Base-by-base conservation (phyloP, 2,113 vertebrate species). In the Apeltes quadracus region DNA sequence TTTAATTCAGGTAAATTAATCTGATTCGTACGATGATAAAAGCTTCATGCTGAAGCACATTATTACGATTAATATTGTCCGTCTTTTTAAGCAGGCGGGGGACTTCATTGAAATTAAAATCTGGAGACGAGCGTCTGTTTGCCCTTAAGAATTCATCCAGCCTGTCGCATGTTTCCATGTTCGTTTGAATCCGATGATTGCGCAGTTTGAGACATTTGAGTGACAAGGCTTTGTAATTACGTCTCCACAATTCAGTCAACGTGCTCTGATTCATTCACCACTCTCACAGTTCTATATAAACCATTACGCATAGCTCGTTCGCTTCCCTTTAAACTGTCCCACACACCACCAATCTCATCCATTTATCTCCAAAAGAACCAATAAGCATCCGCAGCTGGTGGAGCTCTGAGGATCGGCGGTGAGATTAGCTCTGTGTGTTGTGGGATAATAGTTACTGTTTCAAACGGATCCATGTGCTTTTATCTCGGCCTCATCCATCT, bases 401-500 rank as follows among this genome's bases (percentile, higher is more conserved):
- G 25, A 59, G 22, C 16, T 36, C 38, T 46, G 0, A 2, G 41
- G 46, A 66, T 69, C 25, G 75, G 6, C 7, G 23, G 44, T n/a
- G n/a, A 61, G 65, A 78, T 70, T 27, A 62, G n/a, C 53, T 4
- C 51, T 10, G 44, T 29, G 29, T 48, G 36, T 14, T 11, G 13
- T 10, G 10, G 62, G 32, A 9, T 41, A 34, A 56, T 27, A 14
- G 66, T 41, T 53, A 32, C 67, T 34, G 22, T 72, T 67, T 75
- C 48, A 57, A 75, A 57, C 44, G 39, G 66, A 78, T 56, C 70
- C 46, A 22, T 69, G 75, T 41, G 25, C 48, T 75, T 59, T 15
- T 41, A 48, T 43, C 55, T 20, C n/a, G 44, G 70, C 75, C 55
- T 63, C 76, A 75, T 75, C 71, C 25, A 54, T 61, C 81, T 78